Evolutionary conservation across 2,797 vertebrate genomes (phyloP), one percentile per base, ranked within the genome.

Genomic region (Pipistrellus kuhlii): DNA sequence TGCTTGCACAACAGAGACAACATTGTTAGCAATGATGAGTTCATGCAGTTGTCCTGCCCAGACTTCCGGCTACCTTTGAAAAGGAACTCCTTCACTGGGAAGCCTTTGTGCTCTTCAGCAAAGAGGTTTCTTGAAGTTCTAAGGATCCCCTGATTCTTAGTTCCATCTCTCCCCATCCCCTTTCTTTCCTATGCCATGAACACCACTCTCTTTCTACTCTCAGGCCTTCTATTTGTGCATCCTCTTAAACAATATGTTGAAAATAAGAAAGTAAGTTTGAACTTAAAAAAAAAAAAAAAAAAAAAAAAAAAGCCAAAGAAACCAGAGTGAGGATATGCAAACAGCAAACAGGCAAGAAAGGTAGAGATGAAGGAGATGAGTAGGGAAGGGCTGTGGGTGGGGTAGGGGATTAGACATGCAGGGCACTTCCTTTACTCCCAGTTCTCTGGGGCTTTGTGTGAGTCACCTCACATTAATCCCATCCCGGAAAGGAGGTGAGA

Each of bases 401-500:
- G 32, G 46, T 5, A 1, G 53, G 27, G 51, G 44, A 57, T 68
- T 55, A 55, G 80, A 83, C 44, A 35, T 6, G 5, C 6, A 14
- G 8, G 35, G 71, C 5, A 10, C 51, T 90, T 91, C 88, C 69
- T 93, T 46, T 68, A 21, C 32, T 35, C 51, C 32, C 72, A 77
- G 32, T 35, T 91, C 64, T 15, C 23, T 8, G 10, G 64, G n/a
- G 5, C 17, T 82, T 81, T 48, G 25, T 2, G 21, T 80, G 78
- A 92, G 53, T 90, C 93, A 87, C 62, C 44, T 64, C 68, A 77
- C 23, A 32, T 32, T 57, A 84, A 95, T 77, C 41, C 66, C 30
- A 15, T 38, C 23, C 76, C 44, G 69, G 51, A 84, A 84, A 38
- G 8, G 30, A 71, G 46, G 20, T 55, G n/a, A 73, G 72, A 81